A percentile compares a stretch with the other conserved stretches of the same genome.
These are phyloP conservation scores for Gallirallus australis DNA, from an alignment of 2,797 vertebrate genomes.

Conservation along the genomic window DNA sequence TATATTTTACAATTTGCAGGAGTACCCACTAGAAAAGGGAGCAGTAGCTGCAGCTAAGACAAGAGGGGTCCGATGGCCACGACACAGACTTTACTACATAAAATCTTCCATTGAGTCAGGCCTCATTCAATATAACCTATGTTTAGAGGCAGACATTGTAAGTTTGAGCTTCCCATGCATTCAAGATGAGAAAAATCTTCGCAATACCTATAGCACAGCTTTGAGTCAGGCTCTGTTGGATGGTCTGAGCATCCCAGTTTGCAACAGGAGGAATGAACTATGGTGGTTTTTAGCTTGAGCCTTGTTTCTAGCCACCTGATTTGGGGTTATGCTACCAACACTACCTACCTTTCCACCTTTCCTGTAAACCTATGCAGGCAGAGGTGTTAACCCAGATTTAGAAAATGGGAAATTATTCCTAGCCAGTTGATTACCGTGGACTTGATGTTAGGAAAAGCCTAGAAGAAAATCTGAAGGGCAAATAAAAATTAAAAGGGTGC, in stretches of 20 bases:
- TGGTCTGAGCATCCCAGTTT: neutral
- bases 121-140: neutral
- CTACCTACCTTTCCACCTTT: neutral
- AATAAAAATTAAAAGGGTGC: neutral
- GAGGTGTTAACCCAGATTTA: neutral
- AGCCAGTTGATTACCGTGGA: neutral
- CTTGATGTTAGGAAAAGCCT: neutral
- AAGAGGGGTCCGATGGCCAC: neutral
- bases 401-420: neutral
- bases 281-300: neutral
- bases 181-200: neutral
- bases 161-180: neutral
- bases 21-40: neutral
- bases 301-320: neutral
- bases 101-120: neutral
- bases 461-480: neutral
- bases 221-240: neutral
- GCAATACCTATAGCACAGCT: rapidly evolving
- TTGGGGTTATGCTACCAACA: rapidly evolving
- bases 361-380: neutral
- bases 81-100: neutral
- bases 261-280: neutral
- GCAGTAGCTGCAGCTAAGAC: neutral
- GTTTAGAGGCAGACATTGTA: neutral
- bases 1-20: neutral